These are phyloP conservation scores for Stenchaetothrips biformis DNA, from an alignment of 2,888 invertebrate species.

Conservation along the genomic window DNA sequence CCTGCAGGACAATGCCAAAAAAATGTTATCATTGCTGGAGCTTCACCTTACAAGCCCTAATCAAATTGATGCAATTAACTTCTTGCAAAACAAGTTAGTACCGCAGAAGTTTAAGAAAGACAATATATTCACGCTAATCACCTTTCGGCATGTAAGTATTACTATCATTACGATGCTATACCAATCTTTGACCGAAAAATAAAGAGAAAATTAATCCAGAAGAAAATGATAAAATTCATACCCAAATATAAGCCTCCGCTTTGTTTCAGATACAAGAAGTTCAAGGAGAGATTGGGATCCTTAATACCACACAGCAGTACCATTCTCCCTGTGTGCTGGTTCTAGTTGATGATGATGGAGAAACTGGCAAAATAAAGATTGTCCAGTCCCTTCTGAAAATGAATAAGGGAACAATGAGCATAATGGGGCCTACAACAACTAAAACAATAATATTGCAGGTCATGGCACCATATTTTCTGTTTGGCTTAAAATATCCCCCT, in stretches of 20 bases:
- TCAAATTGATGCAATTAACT: not conserved
- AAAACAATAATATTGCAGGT: not conserved
- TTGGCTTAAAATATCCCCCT: not conserved
- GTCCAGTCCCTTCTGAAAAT: not conserved
- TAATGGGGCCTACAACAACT: not conserved
- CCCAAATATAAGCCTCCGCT: not conserved
- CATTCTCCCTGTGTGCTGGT: not conserved
- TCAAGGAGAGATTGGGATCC: not conserved
- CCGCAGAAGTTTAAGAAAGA: not conserved
- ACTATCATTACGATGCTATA: not conserved
- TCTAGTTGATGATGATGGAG: not conserved
- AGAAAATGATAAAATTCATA: too few species aligned
- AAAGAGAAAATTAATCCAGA: too few species aligned
- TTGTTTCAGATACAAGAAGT: not conserved
- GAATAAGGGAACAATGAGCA: not conserved
- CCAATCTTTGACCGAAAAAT: not conserved
- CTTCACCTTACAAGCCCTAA: not conserved
- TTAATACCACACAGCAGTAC: not conserved
- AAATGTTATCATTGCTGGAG: not conserved
- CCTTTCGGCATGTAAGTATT: not conserved
- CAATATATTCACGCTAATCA: not conserved
- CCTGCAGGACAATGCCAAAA: not conserved
- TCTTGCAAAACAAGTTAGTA: not conserved
- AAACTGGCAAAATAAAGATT: not conserved
- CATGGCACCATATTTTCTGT: not conserved